Conservation (phyloP, 30 jellyfish, hydroid and myxozoan genomes). For the Hydractinia symbiolongicarpus region DNA sequence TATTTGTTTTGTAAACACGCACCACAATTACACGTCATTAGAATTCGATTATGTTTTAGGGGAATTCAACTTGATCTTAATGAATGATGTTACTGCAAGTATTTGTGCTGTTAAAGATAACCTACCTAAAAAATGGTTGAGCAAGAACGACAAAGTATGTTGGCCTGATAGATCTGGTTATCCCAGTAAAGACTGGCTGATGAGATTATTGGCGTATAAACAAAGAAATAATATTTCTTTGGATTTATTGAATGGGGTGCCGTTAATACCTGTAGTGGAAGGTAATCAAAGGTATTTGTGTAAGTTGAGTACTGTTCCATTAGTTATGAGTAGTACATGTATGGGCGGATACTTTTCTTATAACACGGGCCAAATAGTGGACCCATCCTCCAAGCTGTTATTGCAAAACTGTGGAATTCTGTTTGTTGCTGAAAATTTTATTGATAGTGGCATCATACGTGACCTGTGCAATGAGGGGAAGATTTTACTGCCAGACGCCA, state of each 20-base stretch:
- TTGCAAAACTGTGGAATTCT: neutral
- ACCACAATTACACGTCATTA: too few species aligned
- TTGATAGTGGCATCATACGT: neutral
- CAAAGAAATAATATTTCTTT: neutral
- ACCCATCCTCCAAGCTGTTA: neutral
- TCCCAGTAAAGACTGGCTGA: neutral
- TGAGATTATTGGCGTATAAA: constrained; percentile 29
- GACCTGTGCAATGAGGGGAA: neutral
- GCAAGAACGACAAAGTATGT: neutral
- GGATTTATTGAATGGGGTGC: constrained; percentile 39
- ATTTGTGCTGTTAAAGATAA: neutral
- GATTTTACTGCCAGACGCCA: constrained; percentile 10
- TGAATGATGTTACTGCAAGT: neutral
- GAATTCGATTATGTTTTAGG: neutral
- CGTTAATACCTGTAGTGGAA: constrained; percentile 17
- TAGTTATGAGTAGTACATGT: neutral
- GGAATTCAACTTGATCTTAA: neutral
- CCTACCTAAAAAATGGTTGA: neutral
- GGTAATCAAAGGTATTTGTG: neutral
- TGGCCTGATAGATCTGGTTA: neutral
- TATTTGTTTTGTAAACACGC: too few species aligned
- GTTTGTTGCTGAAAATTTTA: neutral
- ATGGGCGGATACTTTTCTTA: too few species aligned
- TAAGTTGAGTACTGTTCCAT: neutral
- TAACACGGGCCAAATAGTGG: neutral